A percentile compares a stretch with the other conserved stretches of the same genome.
phyloP scores from a whole-genome alignment of 2,888 invertebrate species.

The Hymenopus coronatus region DNA sequence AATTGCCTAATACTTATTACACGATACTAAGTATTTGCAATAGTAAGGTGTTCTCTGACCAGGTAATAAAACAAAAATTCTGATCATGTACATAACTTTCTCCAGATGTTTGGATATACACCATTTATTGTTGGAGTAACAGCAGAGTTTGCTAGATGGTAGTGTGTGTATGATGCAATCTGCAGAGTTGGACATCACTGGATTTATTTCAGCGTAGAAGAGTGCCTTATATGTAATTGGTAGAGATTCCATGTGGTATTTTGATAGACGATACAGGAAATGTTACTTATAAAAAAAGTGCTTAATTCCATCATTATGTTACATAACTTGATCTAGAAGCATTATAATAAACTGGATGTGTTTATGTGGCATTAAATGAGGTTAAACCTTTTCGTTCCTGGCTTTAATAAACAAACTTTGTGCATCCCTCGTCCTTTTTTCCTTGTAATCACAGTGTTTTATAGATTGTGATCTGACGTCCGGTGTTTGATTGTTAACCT shows the following conservation, averaged over 20 bases:
- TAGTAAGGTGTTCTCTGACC: no score
- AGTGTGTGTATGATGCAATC: background rate
- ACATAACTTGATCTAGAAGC: background rate
- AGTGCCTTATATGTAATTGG: background rate
- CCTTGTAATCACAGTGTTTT: no score
- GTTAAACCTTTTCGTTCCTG: background rate
- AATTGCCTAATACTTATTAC: no score
- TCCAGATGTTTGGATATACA: no score
- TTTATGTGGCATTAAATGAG: background rate
- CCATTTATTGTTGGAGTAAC: no score
- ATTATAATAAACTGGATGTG: background rate
- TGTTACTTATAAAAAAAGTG: background rate
- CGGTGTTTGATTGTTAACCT: no score
- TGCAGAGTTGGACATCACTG: background rate
- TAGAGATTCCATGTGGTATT: background rate
- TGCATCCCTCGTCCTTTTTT: background rate
- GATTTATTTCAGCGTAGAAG: background rate
- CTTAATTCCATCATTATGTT: background rate
- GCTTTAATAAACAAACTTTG: background rate
- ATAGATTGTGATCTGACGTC: no score
- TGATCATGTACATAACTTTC: no score
- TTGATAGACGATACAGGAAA: background rate
- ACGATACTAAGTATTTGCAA: no score
- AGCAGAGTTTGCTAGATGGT: no score
- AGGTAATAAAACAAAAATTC: no score